phyloP scores from a whole-genome alignment of 2,113 vertebrate genomes.

The Chloroceryle aenea region DNA sequence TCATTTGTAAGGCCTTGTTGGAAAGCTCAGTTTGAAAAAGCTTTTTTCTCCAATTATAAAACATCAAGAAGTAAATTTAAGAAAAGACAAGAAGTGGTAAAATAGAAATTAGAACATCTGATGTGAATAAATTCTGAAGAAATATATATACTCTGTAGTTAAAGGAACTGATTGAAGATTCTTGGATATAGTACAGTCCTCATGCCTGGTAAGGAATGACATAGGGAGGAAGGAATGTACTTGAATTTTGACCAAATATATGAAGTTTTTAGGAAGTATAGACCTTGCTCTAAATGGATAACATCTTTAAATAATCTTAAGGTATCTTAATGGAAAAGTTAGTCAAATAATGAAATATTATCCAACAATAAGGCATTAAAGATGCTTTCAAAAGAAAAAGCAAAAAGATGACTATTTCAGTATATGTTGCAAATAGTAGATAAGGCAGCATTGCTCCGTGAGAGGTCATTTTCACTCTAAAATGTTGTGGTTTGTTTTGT shows the following conservation, averaged over 20 bases:
- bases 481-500: neutral
- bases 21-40: neutral
- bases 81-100: neutral
- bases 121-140: neutral
- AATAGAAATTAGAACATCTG: neutral
- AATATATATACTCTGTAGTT: neutral
- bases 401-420: neutral
- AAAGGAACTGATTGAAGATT: neutral
- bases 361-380: neutral
- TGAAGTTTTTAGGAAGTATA: neutral
- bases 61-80: neutral
- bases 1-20: neutral
- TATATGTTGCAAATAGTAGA: neutral
- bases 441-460: neutral
- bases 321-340: neutral
- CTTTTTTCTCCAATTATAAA: neutral
- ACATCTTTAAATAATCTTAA: neutral
- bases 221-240: neutral
- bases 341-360: neutral
- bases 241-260: conserved; percentile 41
- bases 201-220: neutral
- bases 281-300: neutral
- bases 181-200: neutral
- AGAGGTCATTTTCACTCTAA: neutral
- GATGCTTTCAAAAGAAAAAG: neutral